Evolutionary conservation across 2,888 invertebrate species (phyloP), one percentile per base, ranked within the genome.

Genomic region (Acanthosepion esculentum): DNA sequence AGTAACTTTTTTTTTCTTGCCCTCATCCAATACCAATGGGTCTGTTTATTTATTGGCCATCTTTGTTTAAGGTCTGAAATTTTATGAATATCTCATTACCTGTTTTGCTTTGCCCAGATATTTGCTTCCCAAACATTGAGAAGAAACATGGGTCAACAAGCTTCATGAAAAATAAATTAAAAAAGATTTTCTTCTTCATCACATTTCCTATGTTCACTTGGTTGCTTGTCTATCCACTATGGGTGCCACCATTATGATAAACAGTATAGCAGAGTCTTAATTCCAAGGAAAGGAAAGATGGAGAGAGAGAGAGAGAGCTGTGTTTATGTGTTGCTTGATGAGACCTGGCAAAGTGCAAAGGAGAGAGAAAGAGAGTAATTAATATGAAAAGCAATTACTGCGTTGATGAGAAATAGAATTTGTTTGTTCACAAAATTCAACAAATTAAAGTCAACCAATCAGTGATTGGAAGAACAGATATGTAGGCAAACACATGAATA

Each of bases 71-170:
- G n/a, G 78, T n/a, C 78, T 78, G n/a, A 78, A 78, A 78, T n/a
- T 78, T 78, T 78, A 78, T 78, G 78, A 78, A 78, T 78, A 78
- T 78, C 78, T 78, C n/a, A 78, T 78, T 78, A 78, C 33, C 78
- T 78, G 78, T 5, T 78, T 78, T 78, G 15, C n/a, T 78, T 78
- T 78, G 78, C n/a, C 78, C 33, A n/a, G n/a, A 78, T 78, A 78
- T 78, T 78, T 78, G 78, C 78, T 78, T 10, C 78, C 78, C 78
- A 78, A 78, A 78, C 78, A 78, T n/a, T 18, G 78, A n/a, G 78
- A 78, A 78, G n/a, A 15, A 33, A 33, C 78, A 10, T n/a, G n/a
- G 78, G n/a, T 78, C 78, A 78, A 78, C 78, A 78, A 59, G 3
- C 59, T 23, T 59, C 59, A 23, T 59, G 59, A 59, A 59, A 59